phyloP scores from a whole-genome alignment of 2,888 invertebrate genomes.

The Limenitis camilla region DNA sequence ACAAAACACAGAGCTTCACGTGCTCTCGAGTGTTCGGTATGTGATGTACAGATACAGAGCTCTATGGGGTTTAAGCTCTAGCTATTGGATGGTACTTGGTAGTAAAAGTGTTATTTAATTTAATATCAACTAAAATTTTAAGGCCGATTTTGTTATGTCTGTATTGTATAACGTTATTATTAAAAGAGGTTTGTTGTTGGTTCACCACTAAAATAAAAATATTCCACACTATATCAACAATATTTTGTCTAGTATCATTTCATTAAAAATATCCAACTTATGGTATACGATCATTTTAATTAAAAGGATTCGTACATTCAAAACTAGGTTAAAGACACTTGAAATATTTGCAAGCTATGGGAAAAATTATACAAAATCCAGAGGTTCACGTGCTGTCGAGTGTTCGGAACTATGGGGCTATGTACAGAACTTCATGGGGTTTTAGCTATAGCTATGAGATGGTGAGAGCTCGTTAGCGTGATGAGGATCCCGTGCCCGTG shows the following conservation, averaged over 20 bases:
- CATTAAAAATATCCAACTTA: slow-evolving; percentile 2
- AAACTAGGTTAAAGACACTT: slow-evolving; percentile 16
- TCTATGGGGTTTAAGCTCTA: too few relatives aligned
- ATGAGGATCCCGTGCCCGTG: slow-evolving; percentile 21
- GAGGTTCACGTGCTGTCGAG: slow-evolving; percentile 4
- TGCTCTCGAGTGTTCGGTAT: too few relatives aligned
- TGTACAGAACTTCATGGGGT: slow-evolving; percentile 5
- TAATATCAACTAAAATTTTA: too few relatives aligned
- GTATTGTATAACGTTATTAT: too few relatives aligned
- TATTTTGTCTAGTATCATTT: not conserved
- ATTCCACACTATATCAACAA: too few relatives aligned
- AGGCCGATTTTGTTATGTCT: too few relatives aligned
- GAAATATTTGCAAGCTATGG: slow-evolving; percentile 6
- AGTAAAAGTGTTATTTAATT: too few relatives aligned
- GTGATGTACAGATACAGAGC: too few relatives aligned
- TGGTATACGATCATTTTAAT: slow-evolving; percentile 11
- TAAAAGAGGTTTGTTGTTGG: too few relatives aligned
- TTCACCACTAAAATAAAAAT: too few relatives aligned
- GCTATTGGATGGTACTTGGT: too few relatives aligned
- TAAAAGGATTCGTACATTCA: slow-evolving; percentile 2
- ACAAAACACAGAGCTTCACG: too few relatives aligned
- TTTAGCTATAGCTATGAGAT: slow-evolving; percentile 6
- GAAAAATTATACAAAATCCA: slow-evolving; percentile 10
- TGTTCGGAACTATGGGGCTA: not conserved
- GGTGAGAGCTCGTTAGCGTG: slow-evolving; percentile 23